Percentiles rank a stretch among this genome's conserved stretches.
Conservation (phyloP, 1,140 invertebrate genomes). For the Epicauta chinensis region DNA sequence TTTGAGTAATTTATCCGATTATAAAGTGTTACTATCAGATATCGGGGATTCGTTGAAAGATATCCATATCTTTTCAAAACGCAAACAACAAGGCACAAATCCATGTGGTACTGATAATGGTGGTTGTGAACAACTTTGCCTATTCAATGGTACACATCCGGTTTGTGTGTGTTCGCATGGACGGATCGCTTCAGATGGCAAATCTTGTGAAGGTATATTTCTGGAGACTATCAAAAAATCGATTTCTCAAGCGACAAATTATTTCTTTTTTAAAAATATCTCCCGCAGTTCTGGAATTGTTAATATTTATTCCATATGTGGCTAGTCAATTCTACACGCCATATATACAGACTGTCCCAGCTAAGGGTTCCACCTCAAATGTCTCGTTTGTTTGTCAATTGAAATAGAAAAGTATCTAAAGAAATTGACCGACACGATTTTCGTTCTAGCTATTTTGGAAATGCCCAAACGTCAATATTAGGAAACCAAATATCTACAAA, state of each 20-base stretch:
- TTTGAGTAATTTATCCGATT: constrained; percentile 51
- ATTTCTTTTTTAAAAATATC: no score
- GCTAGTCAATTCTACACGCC: no score
- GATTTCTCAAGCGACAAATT: constrained; percentile 28
- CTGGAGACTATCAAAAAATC: neutral
- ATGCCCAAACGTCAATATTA: no score
- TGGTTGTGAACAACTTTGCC: constrained; percentile 67
- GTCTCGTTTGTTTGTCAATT: no score
- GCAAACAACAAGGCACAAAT: constrained; percentile 54
- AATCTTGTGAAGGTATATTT: constrained; percentile 53
- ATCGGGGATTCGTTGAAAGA: constrained; percentile 67
- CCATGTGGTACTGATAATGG: constrained; percentile 67
- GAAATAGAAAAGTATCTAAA: no score
- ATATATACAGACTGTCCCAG: no score
- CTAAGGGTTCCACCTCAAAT: no score
- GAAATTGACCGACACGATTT: no score
- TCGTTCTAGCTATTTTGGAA: no score
- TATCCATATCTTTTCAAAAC: constrained; percentile 55
- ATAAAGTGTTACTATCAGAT: constrained; percentile 50
- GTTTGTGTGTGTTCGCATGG: constrained; percentile 73
- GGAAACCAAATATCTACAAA: no score
- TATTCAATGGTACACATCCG: constrained; percentile 62
- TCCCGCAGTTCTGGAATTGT: no score
- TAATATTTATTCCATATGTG: no score
- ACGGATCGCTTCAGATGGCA: constrained; percentile 54